A percentile compares a stretch with the other conserved stretches of the same genome.
Conservation (phyloP, 2,888 invertebrate genomes). For the Microctonus aethiopoides region DNA sequence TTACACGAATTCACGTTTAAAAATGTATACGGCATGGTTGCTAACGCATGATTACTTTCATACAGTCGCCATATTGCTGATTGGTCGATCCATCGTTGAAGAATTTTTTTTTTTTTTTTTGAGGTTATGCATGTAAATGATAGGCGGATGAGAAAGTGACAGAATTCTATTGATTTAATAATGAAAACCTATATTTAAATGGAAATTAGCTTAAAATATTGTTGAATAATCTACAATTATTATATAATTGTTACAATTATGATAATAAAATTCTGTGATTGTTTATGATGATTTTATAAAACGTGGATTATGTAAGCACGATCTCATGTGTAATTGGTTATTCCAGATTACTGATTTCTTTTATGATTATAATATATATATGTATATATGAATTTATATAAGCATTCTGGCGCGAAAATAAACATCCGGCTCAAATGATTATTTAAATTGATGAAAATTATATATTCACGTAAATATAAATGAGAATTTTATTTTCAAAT, state of each 20-base stretch:
- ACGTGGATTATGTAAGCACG: conserved; percentile 28
- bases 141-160: background rate
- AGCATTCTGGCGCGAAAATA: background rate
- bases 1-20: background rate
- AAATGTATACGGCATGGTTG: background rate
- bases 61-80: conserved; percentile 22
- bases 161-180: too few relatives aligned
- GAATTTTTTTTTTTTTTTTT: background rate
- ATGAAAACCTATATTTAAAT: too few relatives aligned
- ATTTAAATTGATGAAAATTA: background rate
- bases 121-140: background rate
- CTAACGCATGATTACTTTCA: conserved; percentile 10
- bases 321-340: background rate
- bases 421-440: background rate
- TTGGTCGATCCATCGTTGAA: background rate
- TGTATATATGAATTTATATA: background rate
- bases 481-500: too few relatives aligned
- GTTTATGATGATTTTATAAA: conserved; percentile 14
- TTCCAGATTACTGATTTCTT: background rate
- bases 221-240: too few relatives aligned
- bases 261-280: too few relatives aligned
- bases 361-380: background rate
- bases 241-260: too few relatives aligned
- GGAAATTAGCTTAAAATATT: too few relatives aligned
- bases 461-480: background rate